phyloP scores from a whole-genome alignment of 2,113 vertebrate genomes.

The Eudyptes chrysolophus region DNA sequence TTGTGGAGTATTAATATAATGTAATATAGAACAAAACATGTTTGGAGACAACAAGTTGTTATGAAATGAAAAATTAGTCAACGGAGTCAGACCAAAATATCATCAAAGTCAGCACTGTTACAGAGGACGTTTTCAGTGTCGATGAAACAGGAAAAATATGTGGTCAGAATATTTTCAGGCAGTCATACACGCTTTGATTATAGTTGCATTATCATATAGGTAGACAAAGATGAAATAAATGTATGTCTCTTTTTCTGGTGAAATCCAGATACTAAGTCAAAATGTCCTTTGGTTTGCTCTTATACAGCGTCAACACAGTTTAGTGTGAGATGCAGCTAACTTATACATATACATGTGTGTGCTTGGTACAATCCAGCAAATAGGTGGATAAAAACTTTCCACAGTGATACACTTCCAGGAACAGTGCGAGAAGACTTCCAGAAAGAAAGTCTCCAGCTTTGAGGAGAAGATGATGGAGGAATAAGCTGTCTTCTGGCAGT shows the following conservation, averaged over 20 bases:
- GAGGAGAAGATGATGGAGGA: not conserved
- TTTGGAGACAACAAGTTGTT: not conserved
- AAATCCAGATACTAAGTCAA: not conserved
- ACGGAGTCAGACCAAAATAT: not conserved
- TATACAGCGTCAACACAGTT: not conserved
- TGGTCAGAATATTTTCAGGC: not conserved
- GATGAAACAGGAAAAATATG: not conserved
- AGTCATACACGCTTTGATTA: not conserved
- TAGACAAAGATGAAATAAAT: not conserved
- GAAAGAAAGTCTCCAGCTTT: not conserved
- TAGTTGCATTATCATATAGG: not conserved
- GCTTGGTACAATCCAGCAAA: not conserved
- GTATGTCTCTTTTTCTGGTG: not conserved
- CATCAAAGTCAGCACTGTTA: not conserved
- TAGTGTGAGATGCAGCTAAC: not conserved
- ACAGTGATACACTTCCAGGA: accelerated
- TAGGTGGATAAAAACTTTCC: not conserved
- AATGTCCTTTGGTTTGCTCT: not conserved
- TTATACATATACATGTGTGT: accelerated
- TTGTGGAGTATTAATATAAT: constrained; percentile 2
- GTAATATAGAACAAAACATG: not conserved
- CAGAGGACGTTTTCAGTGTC: not conserved
- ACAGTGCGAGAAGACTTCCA: not conserved
- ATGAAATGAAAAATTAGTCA: not conserved
- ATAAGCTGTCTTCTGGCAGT: not conserved